Conservation (phyloP, 2,113 vertebrate genomes). For the Rhizomys pruinosus region DNA sequence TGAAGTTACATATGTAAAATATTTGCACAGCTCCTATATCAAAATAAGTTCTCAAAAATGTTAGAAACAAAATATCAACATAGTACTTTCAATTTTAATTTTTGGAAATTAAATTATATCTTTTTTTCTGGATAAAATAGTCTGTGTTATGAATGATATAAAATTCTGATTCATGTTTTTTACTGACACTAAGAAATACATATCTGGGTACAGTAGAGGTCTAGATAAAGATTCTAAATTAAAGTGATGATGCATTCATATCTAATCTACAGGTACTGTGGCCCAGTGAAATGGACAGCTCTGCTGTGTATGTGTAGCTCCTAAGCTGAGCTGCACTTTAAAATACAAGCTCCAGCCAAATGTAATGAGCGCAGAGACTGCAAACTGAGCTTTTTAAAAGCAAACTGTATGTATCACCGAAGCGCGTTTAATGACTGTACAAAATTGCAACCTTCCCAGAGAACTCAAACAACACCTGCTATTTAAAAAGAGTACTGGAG, state of each 20-base stretch:
- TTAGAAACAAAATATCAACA: constrained; percentile 28
- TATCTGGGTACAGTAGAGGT: not conserved
- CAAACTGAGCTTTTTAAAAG: constrained; percentile 51
- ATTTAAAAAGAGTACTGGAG: constrained; percentile 53
- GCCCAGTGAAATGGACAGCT: not conserved
- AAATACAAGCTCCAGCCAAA: not conserved
- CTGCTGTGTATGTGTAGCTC: not conserved
- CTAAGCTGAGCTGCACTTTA: constrained; percentile 8
- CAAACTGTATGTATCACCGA: constrained; percentile 18
- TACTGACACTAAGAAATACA: constrained; percentile 36
- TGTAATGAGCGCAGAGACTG: not conserved
- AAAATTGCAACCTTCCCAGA: constrained; percentile 1
- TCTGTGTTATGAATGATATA: constrained; percentile 5
- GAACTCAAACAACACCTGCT: constrained; percentile 64
- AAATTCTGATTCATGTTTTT: constrained; percentile 46
- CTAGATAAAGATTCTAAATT: not conserved
- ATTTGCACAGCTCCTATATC: not conserved
- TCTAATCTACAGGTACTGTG: not conserved
- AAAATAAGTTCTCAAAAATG: constrained; percentile 22
- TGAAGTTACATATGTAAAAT: not conserved
- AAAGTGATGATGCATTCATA: constrained; percentile 6
- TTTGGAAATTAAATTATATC: constrained; percentile 10
- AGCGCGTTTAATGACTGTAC: constrained; percentile 48
- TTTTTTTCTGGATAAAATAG: not conserved
- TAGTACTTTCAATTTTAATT: constrained; percentile 7